These are phyloP conservation scores for Astreopora myriophthalma DNA, from an alignment of 64 coral and sea anemone species.

Conservation along the genomic window DNA sequence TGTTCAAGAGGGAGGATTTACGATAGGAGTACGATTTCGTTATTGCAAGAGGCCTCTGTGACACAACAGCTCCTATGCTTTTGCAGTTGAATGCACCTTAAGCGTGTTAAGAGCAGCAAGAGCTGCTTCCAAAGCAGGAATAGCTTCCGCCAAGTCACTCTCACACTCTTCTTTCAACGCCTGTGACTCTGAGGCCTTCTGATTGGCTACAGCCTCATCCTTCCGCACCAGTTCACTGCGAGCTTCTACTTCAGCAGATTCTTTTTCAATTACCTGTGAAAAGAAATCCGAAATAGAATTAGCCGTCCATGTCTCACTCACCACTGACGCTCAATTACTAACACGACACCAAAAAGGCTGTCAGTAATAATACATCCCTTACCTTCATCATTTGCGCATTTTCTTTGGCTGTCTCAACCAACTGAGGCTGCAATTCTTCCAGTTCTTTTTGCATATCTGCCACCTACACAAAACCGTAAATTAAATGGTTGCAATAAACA, in stretches of 20 bases:
- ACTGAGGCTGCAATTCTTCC: constrained; percentile 89
- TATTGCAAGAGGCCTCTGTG: too few relatives aligned
- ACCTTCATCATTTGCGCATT: constrained; percentile 94
- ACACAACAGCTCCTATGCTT: neutral
- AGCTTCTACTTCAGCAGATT: constrained; percentile 98
- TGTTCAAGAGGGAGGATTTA: too few relatives aligned
- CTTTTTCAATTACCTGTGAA: constrained; percentile 91
- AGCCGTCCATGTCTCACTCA: neutral
- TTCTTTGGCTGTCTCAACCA: constrained; percentile 87
- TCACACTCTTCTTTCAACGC: constrained; percentile 96
- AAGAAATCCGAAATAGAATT: neutral
- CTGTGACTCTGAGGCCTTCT: constrained; percentile 90
- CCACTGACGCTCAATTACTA: neutral
- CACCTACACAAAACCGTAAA: constrained; percentile 63
- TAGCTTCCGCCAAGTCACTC: constrained; percentile 90
- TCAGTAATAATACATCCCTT: neutral
- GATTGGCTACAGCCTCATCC: constrained; percentile 96
- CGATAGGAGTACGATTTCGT: too few relatives aligned
- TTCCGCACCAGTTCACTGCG: constrained; percentile 92
- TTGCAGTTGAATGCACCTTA: constrained; percentile 32
- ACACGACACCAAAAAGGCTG: neutral
- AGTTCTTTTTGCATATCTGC: constrained; percentile 98
- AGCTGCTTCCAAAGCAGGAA: constrained; percentile 97
- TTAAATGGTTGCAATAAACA: neutral
- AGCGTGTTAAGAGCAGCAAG: constrained; percentile 95